Base-by-base conservation (phyloP, 2,888 invertebrate genomes). In the Tromatobia lineatoria region DNA sequence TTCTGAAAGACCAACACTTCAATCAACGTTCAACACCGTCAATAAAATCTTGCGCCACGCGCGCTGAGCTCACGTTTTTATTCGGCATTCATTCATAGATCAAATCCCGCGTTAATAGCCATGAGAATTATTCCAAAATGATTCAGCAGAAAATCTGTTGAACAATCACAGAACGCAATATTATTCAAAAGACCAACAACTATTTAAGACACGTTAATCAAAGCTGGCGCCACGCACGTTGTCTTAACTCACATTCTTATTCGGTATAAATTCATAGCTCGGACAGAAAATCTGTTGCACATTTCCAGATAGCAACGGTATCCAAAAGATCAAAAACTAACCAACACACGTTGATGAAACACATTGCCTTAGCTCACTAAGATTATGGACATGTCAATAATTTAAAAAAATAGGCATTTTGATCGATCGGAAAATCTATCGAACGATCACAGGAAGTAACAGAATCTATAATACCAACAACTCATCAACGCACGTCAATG, bases 401-500 rank as follows among this genome's bases (percentile, higher is more conserved):
- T 18, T 18, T 11, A 10, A 34, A 15, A 20, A 15, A 57, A 20
- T 71, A 20, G 54, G 57, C 42, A 18, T 20, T 42, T 71, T 2
- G 52, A 29, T 52, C 11, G n/a, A 1, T 13, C 8, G 11, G 18
- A 18, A 34, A 50, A 54, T 52, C 4, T 50, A n/a, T 25, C 18
- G 20, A 11, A 54, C 3, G 0, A 59, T 59, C 29, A 23, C 54
- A 54, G 54, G 11, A 11, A 10, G 20, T 23, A 54, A 23, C 11
- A 10, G 54, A 10, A 20, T 54, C 23, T 2, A 54, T 23, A 11
- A 23, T 3, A 20, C 13, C 54, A 23, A 54, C 18, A 7, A 11
- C 54, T 52, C 18, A 52, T 80, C 77, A 54, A 71, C 74, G 91
- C 90, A 88, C 88, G 88, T 90, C 89, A 89, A 90, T 89, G 91